phyloP scores from a whole-genome alignment of 2,797 vertebrate genomes.

The Falco rusticolus region DNA sequence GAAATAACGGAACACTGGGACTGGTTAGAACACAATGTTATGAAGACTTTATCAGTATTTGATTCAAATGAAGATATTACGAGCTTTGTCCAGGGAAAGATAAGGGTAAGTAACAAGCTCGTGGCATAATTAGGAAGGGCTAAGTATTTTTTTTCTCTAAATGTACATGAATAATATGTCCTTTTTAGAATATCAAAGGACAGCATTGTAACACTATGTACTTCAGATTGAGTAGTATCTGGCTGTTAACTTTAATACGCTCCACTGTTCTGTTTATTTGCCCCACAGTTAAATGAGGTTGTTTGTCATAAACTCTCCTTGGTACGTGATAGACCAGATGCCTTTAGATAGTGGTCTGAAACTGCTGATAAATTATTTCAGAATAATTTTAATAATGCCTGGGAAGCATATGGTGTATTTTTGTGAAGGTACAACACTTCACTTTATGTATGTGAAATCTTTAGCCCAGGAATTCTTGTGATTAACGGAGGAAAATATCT shows the following conservation, averaged over 20 bases:
- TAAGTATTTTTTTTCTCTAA: neutral
- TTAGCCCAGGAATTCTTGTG: neutral
- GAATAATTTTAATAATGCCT: neutral
- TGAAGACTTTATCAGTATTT: constrained; percentile 95
- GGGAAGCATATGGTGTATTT: neutral
- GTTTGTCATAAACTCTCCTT: neutral
- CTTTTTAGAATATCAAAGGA: neutral
- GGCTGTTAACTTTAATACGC: too few relatives aligned
- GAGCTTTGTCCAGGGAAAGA: constrained; percentile 98
- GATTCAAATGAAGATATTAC: constrained; percentile 98
- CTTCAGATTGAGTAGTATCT: neutral
- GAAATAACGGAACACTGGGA: constrained; percentile 96
- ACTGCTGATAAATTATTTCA: neutral
- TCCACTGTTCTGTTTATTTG: too few relatives aligned
- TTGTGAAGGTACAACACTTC: neutral
- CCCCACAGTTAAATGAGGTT: neutral
- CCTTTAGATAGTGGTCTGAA: neutral
- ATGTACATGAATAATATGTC: rapidly evolving
- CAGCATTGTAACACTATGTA: neutral
- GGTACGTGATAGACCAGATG: neutral
- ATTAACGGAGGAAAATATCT: neutral
- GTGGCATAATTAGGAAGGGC: neutral
- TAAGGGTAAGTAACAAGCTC: constrained; percentile 85
- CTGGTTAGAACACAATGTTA: constrained; percentile 95
- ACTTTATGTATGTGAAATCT: neutral